Percentiles rank a stretch among this genome's conserved stretches.
These are phyloP conservation scores for Pantelozetes paolii DNA, from an alignment of 2,888 invertebrate genomes.

Conservation along the genomic window DNA sequence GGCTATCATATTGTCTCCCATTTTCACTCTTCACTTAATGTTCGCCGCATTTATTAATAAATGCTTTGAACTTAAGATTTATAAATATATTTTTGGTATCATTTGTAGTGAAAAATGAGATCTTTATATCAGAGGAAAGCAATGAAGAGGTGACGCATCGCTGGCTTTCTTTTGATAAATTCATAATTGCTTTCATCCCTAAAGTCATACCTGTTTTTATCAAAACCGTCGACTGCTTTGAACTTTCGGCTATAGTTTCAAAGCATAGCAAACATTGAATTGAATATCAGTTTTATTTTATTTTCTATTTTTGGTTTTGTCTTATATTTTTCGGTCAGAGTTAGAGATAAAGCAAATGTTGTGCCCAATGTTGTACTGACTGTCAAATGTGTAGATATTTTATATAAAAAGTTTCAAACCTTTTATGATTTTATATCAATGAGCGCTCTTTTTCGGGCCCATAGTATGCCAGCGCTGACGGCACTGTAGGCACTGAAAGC, in stretches of 20 bases:
- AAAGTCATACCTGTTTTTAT: slow-evolving; percentile 34
- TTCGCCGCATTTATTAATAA: slow-evolving; percentile 14
- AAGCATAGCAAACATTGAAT: neutral
- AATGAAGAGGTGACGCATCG: neutral
- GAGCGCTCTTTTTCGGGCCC: neutral
- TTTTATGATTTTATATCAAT: slow-evolving; percentile 24
- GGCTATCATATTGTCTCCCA: slow-evolving; percentile 29
- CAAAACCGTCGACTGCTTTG: slow-evolving; percentile 20
- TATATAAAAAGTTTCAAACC: neutral
- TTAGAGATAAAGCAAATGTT: slow-evolving; percentile 15
- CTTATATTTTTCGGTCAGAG: neutral
- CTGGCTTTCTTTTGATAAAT: slow-evolving; percentile 23
- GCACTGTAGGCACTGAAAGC: slow-evolving; percentile 14
- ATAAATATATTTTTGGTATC: neutral
- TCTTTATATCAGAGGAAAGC: neutral
- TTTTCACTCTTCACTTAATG: slow-evolving; percentile 26
- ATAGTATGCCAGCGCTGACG: neutral
- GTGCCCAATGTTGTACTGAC: neutral
- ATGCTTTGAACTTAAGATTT: slow-evolving; percentile 8
- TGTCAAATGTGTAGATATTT: neutral
- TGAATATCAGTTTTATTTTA: neutral
- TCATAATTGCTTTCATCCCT: slow-evolving; percentile 27
- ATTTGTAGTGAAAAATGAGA: slow-evolving; percentile 29
- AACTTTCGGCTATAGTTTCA: neutral
- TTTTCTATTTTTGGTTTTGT: slow-evolving; percentile 9